Conservation (phyloP, 1,140 invertebrate species). For the Megathymus violae region DNA sequence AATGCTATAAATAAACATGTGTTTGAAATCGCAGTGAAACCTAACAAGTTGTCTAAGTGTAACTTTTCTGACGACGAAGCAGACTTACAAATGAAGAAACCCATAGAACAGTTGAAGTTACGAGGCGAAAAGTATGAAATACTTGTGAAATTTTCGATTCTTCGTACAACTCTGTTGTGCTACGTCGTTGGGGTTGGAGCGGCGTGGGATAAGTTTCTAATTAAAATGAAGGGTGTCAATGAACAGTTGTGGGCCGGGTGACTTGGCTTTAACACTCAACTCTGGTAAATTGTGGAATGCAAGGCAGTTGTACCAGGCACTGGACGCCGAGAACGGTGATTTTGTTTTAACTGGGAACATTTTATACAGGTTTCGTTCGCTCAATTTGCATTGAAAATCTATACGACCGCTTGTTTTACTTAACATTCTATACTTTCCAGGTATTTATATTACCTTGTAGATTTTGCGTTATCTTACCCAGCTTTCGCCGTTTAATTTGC, state of each 20-base stretch:
- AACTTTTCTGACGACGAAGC: conserved; percentile 12
- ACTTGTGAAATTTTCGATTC: conserved; percentile 55
- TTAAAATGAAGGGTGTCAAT: conserved; percentile 67
- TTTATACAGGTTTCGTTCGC: conserved; percentile 46
- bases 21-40: conserved; percentile 12
- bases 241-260: conserved; percentile 44
- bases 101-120: conserved; percentile 33
- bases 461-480: conserved; percentile 4
- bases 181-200: conserved; percentile 41
- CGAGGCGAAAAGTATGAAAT: conserved; percentile 37
- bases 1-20: conserved; percentile 12
- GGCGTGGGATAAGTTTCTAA: conserved; percentile 62
- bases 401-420: conserved; percentile 33
- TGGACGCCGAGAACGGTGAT: conserved; percentile 39
- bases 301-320: conserved; percentile 36
- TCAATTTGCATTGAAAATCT: conserved; percentile 52
- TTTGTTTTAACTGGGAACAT: conserved; percentile 43
- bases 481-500: neutral
- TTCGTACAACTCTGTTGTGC: conserved; percentile 56
- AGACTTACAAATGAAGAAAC: conserved; percentile 17
- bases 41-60: conserved; percentile 1
- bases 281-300: conserved; percentile 44
- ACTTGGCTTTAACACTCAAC: conserved; percentile 40
- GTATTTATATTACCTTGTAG: conserved; percentile 29
- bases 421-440: conserved; percentile 38